Evolutionary conservation across 1,140 invertebrate genomes (phyloP).

Genomic region (Colletes latitarsis): DNA sequence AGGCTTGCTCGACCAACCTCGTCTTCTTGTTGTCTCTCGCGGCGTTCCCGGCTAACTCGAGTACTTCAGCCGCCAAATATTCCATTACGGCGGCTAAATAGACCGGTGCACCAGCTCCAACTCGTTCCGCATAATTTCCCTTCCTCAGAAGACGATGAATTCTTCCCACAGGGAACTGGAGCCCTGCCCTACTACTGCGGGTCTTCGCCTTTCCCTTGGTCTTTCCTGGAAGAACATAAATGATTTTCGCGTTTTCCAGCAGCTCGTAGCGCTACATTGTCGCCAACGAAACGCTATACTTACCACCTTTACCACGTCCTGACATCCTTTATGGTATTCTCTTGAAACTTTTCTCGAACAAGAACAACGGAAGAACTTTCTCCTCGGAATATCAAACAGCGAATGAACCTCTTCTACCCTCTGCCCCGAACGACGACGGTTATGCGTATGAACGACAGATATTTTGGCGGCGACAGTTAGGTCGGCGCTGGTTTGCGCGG

Average conservation of each 20-base stretch:
- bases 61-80: conserved; percentile 84
- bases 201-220: conserved; percentile 82
- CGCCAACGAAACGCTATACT: conserved; percentile 18
- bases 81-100: conserved; percentile 85
- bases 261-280: neutral
- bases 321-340: conserved; percentile 58
- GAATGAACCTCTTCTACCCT: conserved; percentile 57
- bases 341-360: neutral
- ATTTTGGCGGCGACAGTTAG: conserved; percentile 64
- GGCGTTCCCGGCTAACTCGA: conserved; percentile 82
- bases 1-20: conserved; percentile 67
- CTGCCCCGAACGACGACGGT: conserved; percentile 37
- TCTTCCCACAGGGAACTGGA: conserved; percentile 85
- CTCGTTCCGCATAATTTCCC: conserved; percentile 84
- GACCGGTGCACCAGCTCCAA: conserved; percentile 85
- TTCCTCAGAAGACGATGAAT: conserved; percentile 85
- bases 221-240: conserved; percentile 74
- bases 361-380: neutral
- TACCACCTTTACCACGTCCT: conserved; percentile 70
- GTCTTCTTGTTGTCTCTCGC: conserved; percentile 81
- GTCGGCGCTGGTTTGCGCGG: conserved; percentile 65
- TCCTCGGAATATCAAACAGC: conserved; percentile 36
- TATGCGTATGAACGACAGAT: conserved; percentile 61
- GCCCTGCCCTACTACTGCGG: conserved; percentile 84
- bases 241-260: conserved; percentile 2